Evolutionary conservation across 1,140 invertebrate genomes (phyloP), one percentile per base, ranked within the genome.

Genomic region (Megalonaias nervosa): DNA sequence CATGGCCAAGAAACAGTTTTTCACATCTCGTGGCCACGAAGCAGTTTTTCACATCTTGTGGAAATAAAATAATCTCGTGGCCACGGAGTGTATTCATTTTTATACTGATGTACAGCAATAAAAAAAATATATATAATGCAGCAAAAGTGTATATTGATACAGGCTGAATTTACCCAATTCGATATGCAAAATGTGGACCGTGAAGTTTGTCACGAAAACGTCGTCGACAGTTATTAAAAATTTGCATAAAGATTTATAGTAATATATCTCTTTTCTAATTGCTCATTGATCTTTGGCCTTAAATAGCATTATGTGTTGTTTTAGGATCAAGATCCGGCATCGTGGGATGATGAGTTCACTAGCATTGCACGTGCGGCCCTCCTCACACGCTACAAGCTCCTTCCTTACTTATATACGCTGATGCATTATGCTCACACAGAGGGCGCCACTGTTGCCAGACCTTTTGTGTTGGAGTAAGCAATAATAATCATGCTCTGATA

Each of bases 391-490:
- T 87, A 87, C 67, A 81, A 80, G 38, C 78, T 87, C 26, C 72
- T 87, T 48, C 86, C 86, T 14, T 86, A 84, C 60, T 76, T 85
- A 4, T 87, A 87, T 70, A 84, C 86, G 5, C 71, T 78, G 58
- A 73, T 86, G 48, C 75, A 82, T 71, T 61, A 79, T n/a, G 82
- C 85, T 21, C 75, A 83, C 61, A 38, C 56, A 12, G 26, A 78
- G 12, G 85, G 84, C 17, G 71, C 77, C 58, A 86, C 80, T 16
- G 86, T 86, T 5, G 78, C 79, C 38, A 73, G 82, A 48, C 82
- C 86, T 3, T 77, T 87, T 1, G 65, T 86, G 21, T 82, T 84
- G 61, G 83, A 86, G 85, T 86, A 77, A 80, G 85, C 84, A 71
- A 57, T n/a, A 58, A 67, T 71, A 14, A 9, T 58, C 17, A 31